Evolutionary conservation across 1,140 invertebrate genomes (phyloP).

Genomic region (Solenopsis invicta): DNA sequence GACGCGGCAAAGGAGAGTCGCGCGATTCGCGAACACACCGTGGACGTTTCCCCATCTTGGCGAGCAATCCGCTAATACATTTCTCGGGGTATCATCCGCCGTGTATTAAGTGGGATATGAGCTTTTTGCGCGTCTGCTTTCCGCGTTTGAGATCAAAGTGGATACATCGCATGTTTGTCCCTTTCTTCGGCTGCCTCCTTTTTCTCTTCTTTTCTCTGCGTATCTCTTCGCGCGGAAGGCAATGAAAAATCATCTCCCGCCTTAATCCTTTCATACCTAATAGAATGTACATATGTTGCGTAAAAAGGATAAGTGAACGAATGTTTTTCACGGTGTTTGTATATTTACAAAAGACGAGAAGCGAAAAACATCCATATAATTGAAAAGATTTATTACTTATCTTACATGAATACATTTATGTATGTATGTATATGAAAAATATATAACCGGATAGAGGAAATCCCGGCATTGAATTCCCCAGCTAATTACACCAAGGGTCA

Average conservation of each 20-base stretch:
- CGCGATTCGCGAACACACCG: conserved; percentile 36
- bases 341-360: neutral
- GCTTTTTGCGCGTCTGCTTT: conserved; percentile 60
- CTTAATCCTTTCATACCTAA: conserved; percentile 5
- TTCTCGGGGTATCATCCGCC: conserved; percentile 57
- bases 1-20: conserved; percentile 26
- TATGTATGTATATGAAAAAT: neutral
- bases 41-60: conserved; percentile 35
- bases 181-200: neutral
- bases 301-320: neutral
- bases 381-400: neutral
- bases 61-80: conserved; percentile 64
- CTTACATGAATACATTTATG: neutral
- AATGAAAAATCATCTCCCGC: conserved; percentile 43
- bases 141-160: conserved; percentile 69
- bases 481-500: neutral
- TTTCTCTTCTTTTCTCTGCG: neutral
- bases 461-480: neutral
- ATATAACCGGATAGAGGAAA: neutral
- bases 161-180: conserved; percentile 5
- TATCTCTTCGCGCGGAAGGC: conserved; percentile 7
- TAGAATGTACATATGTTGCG: neutral
- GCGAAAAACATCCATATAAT: neutral
- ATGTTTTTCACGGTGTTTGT: neutral
- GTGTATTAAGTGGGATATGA: conserved; percentile 66